Percentiles rank a stretch among this genome's conserved stretches.
Conservation (phyloP, 2,888 invertebrate species). For the Andrena haemorrhoa region DNA sequence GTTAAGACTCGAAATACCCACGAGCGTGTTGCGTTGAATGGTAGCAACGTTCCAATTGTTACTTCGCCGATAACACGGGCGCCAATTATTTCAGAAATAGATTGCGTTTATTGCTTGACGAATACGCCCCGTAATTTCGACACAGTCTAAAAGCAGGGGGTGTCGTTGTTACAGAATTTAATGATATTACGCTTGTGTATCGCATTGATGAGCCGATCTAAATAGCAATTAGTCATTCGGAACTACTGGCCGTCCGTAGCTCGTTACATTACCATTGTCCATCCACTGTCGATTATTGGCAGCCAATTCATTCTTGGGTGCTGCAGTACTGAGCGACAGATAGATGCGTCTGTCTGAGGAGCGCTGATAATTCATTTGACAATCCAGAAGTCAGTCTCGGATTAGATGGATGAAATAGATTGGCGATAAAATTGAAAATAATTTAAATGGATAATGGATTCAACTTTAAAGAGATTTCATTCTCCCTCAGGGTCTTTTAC, state of each 20-base stretch:
- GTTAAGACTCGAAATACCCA: conserved; percentile 19
- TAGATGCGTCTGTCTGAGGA: neutral
- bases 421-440: too few species aligned
- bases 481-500: too few species aligned
- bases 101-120: conserved; percentile 22
- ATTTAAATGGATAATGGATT: too few species aligned
- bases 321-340: too few species aligned
- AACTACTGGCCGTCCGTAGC: conserved; percentile 38
- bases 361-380: neutral
- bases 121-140: conserved; percentile 41
- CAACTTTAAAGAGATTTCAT: too few species aligned
- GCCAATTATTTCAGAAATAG: conserved; percentile 36
- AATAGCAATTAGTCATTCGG: conserved; percentile 57
- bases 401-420: too few species aligned
- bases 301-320: conserved; percentile 50
- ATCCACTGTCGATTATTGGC: conserved; percentile 56
- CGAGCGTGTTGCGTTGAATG: neutral
- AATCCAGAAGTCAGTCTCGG: neutral
- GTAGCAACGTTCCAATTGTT: conserved; percentile 21
- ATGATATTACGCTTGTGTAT: conserved; percentile 36
- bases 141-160: conserved; percentile 9
- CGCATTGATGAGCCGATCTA: conserved; percentile 55
- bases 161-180: conserved; percentile 47
- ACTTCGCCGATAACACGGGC: conserved; percentile 8
- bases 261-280: conserved; percentile 62